These are phyloP conservation scores for Poliocrania exsul DNA, from an alignment of 2,797 vertebrate genomes.

Conservation along the genomic window DNA sequence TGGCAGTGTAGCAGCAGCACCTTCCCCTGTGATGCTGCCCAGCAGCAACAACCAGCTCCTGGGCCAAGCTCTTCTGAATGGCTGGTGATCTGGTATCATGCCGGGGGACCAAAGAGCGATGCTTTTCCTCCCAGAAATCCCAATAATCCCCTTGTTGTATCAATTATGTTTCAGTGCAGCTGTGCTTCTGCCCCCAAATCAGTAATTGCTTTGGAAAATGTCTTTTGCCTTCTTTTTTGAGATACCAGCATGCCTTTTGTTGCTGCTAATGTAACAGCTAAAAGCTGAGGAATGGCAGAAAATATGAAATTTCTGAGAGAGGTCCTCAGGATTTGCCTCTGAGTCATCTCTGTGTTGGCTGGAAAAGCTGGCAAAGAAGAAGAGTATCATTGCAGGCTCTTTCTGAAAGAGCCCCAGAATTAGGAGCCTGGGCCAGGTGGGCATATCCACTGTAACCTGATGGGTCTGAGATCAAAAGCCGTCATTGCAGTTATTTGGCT, in stretches of 20 bases:
- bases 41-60: background rate
- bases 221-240: background rate
- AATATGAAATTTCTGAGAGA: background rate
- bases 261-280: background rate
- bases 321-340: background rate
- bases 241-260: background rate
- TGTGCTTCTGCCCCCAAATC: background rate
- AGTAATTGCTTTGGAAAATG: background rate
- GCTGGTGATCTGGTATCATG: background rate
- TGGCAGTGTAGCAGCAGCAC: background rate
- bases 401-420: background rate
- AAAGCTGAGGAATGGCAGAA: background rate
- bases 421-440: background rate
- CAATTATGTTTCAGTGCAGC: background rate
- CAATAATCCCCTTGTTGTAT: background rate
- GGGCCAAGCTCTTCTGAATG: background rate
- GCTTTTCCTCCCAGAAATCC: background rate
- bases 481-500: accelerated
- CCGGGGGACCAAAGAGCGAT: background rate
- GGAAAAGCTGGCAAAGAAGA: background rate
- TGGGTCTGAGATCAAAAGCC: background rate
- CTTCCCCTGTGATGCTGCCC: background rate
- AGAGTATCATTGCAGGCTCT: background rate
- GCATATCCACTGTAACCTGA: background rate
- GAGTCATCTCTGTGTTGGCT: background rate